Conservation (phyloP, 2,113 vertebrate genomes). For the Otolemur garnettii region DNA sequence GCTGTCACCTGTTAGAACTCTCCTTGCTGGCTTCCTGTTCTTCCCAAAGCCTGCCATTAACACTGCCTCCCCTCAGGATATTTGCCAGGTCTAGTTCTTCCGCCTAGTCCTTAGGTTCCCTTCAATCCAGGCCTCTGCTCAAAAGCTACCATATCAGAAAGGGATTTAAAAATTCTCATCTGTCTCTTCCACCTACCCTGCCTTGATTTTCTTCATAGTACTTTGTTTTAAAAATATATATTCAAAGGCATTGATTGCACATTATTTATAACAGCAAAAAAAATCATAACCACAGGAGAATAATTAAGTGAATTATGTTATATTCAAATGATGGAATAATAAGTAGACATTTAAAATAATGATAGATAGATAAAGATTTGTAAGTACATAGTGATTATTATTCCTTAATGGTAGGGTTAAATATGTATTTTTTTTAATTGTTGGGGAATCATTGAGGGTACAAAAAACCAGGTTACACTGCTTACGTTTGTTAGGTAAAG, state of each 20-base stretch:
- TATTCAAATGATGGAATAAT: neutral
- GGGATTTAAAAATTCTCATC: neutral
- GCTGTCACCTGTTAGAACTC: neutral
- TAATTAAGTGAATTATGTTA: constrained; percentile 10
- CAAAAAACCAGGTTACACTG: no score
- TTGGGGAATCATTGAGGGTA: no score
- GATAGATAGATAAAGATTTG: neutral
- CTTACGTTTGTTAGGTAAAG: no score
- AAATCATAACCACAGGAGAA: neutral
- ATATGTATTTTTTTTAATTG: neutral
- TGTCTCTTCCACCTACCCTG: neutral
- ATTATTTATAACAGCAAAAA: neutral
- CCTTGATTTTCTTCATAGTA: constrained; percentile 22
- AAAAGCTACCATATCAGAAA: neutral
- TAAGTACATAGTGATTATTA: neutral
- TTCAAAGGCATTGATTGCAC: neutral
- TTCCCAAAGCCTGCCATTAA: neutral
- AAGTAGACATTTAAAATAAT: neutral
- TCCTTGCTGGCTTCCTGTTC: neutral
- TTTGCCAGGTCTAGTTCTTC: neutral
- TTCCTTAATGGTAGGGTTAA: neutral
- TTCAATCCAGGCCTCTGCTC: neutral
- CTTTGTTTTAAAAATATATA: neutral
- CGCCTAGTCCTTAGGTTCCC: neutral
- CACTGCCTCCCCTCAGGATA: neutral